Base-by-base conservation (phyloP, 2,113 vertebrate genomes). In the Seriola quinqueradiata region DNA sequence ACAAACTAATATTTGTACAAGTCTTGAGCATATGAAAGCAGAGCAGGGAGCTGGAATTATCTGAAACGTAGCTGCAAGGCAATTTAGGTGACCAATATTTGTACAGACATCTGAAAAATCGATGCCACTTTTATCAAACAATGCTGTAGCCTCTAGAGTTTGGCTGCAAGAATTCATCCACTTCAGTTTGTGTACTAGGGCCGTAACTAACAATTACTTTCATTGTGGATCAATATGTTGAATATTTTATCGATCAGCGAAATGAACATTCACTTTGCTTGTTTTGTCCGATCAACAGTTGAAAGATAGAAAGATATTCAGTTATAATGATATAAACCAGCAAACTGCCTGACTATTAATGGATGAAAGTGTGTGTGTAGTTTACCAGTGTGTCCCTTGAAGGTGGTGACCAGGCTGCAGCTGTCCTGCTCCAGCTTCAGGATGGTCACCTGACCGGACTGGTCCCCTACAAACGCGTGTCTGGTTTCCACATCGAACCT, bases 401-500 rank as follows among this genome's bases (percentile, higher is more conserved):
- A 98, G 3, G 98, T 97, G 0, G 98, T 99, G 69, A 99, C 97
- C 66, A 99, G 93, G 85, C 95, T 97, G 91, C 98, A 99, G 92
- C 88, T 96, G 91, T 99, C 98, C 92, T 97, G 97, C 84, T 99
- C 98, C 92, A 99, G 93, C 93, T 99, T 99, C 84, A 99, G 96
- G 86, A 99, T 99, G 55, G 98, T 99, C 89, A 99, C 98, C 95
- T 99, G 98, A 76, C 98, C 98, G 2, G 98, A 99, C 77, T 98
- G 97, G 82, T 99, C 98, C 40, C 98, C 98, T 16, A 99, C 96
- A 86, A 99, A 99, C 58, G 96, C 98, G 1, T 99, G 98, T 70
- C 97, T 96, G 3, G 97, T 99, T 94, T 99, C 98, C 78, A 99
- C 96, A 80, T 99, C 98, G 84, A 99, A 99, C 93, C 98, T 99